Evolutionary conservation across 2,888 invertebrate species (phyloP), one percentile per base, ranked within the genome.

Genomic region (Dromius quadrimaculatus): DNA sequence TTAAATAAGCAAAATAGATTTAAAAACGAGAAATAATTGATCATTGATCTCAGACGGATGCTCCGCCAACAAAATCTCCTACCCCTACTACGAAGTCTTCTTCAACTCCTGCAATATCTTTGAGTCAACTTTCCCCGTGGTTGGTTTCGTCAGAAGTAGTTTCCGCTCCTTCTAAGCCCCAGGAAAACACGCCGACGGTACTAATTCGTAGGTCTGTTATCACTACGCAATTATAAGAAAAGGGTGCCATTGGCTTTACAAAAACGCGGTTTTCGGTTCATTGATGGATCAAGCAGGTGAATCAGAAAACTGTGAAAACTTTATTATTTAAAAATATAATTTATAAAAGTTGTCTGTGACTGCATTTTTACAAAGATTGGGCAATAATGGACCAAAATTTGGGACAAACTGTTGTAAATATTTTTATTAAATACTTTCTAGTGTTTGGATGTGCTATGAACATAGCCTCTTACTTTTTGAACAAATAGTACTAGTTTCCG

Each of bases 171-270:
- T 81, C 84, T 17, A 89, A 91, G 47, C 85, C 86, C 72, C 85
- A 88, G 2, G 85, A 87, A 50, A 85, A 87, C 20, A 85, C 88
- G 75, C 86, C 90, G 79, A 87, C 88, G 78, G 73, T 81, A 11
- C 91, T 93, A 75, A 90, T 92, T 78, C 88, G 93, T 76, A 94
- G 93, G 84, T 92, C 93, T 72, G 94, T 94, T 77, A 94, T 94
- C 76, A 94, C 93, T 74, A 94, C 94, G 73, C 94, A 94, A 82
- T 86, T 94, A 77, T 91, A 86, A 84, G 54, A 23, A 28, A 54
- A 28, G 50, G 50, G 50, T 54, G 50, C 50, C 50, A 54, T 54
- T 28, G 50, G 50, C 23, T 54, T n/a, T n/a, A n/a, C n/a, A n/a
- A n/a, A n/a, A n/a, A n/a, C n/a, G n/a, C n/a, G n/a, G n/a, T n/a